Conservation (phyloP, 2,113 vertebrate species). For the Pogona vitticeps region DNA sequence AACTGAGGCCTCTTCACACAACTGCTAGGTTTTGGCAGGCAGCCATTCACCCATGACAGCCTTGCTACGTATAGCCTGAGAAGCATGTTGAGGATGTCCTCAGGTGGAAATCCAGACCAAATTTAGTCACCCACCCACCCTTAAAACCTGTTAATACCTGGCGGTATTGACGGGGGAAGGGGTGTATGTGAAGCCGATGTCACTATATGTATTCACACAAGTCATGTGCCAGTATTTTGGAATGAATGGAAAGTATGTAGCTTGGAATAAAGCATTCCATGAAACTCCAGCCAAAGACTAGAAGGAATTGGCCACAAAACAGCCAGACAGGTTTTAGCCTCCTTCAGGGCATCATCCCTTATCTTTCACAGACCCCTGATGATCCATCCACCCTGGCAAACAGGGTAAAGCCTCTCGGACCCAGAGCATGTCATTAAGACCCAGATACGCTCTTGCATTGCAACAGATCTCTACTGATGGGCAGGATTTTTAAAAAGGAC, state of each 20-base stretch:
- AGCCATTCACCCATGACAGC: too few relatives aligned
- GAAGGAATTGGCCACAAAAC: background rate
- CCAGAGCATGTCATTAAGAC: background rate
- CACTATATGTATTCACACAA: too few relatives aligned
- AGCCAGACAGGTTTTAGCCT: background rate
- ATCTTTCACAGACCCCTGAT: background rate
- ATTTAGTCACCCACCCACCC: too few relatives aligned
- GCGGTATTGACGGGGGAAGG: too few relatives aligned
- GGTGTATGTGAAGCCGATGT: too few relatives aligned
- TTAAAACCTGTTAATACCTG: too few relatives aligned
- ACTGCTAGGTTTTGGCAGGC: too few relatives aligned
- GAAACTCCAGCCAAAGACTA: background rate
- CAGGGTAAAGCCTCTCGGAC: background rate
- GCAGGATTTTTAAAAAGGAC: background rate
- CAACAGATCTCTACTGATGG: background rate
- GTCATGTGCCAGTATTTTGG: background rate
- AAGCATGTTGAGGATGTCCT: too few relatives aligned
- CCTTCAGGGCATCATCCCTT: background rate
- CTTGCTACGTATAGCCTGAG: too few relatives aligned
- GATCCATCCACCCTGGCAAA: background rate
- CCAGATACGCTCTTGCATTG: background rate
- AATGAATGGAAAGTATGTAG: background rate
- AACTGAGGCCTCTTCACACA: too few relatives aligned
- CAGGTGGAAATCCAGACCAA: too few relatives aligned
- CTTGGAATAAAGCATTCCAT: background rate